Conservation (phyloP, 2,797 vertebrate species). For the Capromys pilorides region DNA sequence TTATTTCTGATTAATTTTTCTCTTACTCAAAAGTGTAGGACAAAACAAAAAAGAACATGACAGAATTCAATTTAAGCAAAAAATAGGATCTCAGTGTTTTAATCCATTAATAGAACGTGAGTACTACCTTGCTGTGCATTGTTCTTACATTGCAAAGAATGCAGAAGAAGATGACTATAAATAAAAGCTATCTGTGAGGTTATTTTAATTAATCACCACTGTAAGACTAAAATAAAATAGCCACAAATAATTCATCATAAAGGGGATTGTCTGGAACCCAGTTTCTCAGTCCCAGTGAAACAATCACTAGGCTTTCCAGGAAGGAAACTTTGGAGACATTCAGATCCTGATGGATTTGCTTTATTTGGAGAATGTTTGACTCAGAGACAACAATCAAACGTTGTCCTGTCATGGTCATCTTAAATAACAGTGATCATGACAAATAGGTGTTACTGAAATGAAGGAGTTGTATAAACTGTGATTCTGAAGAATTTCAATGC, state of each 20-base stretch:
- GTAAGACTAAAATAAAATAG: constrained; percentile 53
- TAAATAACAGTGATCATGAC: background rate
- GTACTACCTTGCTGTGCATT: background rate
- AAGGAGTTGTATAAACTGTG: background rate
- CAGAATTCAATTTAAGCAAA: constrained; percentile 61
- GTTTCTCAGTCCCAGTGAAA: background rate
- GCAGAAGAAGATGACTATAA: background rate
- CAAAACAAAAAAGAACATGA: constrained; percentile 63
- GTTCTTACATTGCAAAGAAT: constrained; percentile 46
- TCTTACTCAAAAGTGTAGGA: constrained; percentile 53
- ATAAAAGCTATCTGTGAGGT: constrained; percentile 39
- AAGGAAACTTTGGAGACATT: background rate
- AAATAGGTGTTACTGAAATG: background rate
- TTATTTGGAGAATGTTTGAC: background rate
- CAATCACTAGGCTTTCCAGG: background rate
- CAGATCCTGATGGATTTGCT: background rate
- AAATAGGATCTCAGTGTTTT: background rate
- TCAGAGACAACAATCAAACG: background rate
- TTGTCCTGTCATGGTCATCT: background rate
- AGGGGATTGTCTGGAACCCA: background rate
- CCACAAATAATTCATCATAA: constrained; percentile 43
- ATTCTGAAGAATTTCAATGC: constrained; percentile 10
- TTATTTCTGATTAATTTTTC: constrained; percentile 56
- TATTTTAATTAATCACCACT: constrained; percentile 31
- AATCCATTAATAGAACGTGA: background rate